Evolutionary conservation across 92 coral and sea anemone species (phyloP), one percentile per base, ranked within the genome.

Genomic region (Epizoanthus stellaris): DNA sequence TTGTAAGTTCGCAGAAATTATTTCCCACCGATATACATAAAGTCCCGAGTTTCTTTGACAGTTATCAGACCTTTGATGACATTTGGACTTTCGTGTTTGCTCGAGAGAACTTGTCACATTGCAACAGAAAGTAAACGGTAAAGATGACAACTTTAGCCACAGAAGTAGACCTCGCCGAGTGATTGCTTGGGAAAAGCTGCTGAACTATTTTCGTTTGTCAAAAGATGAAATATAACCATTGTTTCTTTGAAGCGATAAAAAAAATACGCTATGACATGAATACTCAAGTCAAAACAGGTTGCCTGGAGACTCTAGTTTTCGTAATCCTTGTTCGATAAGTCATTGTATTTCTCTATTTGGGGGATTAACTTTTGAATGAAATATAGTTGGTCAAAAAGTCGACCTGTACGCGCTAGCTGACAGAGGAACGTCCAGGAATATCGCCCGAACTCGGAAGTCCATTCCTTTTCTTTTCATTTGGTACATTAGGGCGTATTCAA

Each of bases 101-200:
- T 63, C 83, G 83, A 79, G 58, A 63, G 83, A 63, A 63, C 57
- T 40, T 62, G 83, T 79, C 72, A 79, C 70, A 63, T 62, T 62
- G 72, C 40, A 43, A 42, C 43, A 45, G 58, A 77, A 42, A 60
- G 70, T 36, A 77, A 77, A 77, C 58, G 54, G 19, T 4, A 34
- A n/a, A n/a, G 9, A 77, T 40, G 82, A 60, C 82, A 77, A 53
- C 42, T 64, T 30, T 54, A 62, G 63, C 70, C 82, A 61, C 69
- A 77, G n/a, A 77, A 75, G 45, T 17, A 19, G 77, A 16, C 38
- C 20, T 23, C 8, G 63, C 70, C 12, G 13, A 61, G 54, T 59
- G 58, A n/a, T 19, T 40, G 60, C 23, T 63, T 19, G 11, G 45
- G 43, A 38, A 79, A 16, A 54, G 49, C 16, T 40, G 58, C 39